Evolutionary conservation across 2,797 vertebrate genomes (phyloP).

Genomic region (Yasuhikotakia modesta): DNA sequence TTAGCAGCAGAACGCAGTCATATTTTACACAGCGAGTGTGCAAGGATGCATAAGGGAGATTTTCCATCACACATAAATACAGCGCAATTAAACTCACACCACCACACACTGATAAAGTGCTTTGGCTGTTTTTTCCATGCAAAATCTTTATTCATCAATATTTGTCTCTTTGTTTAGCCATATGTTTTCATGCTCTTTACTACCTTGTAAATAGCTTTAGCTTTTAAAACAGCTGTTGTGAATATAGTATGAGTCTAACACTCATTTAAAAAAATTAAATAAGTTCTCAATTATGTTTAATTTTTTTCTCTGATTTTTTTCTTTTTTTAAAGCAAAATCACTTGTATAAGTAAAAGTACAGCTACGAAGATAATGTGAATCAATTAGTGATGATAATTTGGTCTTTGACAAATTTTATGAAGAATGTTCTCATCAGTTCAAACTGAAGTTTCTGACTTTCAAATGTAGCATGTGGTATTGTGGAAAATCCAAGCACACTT

Average conservation of each 20-base stretch:
- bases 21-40: background rate
- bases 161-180: too few species aligned
- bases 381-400: background rate
- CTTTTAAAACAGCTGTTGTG: too few species aligned
- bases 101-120: background rate
- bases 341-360: background rate
- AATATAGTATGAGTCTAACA: too few species aligned
- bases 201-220: too few species aligned
- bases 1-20: conserved; percentile 13
- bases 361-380: background rate
- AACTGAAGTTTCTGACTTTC: background rate
- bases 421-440: background rate
- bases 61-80: background rate
- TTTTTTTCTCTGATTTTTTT: too few species aligned
- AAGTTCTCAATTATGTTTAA: too few species aligned
- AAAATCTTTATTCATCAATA: background rate
- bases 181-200: too few species aligned
- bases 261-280: too few species aligned
- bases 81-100: background rate
- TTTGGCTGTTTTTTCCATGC: background rate
- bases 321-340: too few species aligned
- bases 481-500: background rate
- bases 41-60: conserved; percentile 14
- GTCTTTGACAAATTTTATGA: background rate
- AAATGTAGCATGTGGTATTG: background rate